phyloP scores from a whole-genome alignment of 2,113 vertebrate species.

The Dicentrarchus labrax region DNA sequence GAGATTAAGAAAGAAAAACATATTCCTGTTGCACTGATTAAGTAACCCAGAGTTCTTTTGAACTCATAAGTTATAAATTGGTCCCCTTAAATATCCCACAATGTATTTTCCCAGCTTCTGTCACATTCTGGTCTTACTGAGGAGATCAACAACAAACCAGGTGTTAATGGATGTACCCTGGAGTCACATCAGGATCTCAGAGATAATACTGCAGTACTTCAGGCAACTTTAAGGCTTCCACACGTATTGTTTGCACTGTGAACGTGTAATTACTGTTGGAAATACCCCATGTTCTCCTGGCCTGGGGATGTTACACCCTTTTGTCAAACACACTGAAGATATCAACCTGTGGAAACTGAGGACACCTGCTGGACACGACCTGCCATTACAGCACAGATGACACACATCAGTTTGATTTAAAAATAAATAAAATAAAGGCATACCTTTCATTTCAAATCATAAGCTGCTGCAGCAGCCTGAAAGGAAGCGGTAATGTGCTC shows the following conservation, averaged over 20 bases:
- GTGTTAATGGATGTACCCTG: neutral
- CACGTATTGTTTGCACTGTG: neutral
- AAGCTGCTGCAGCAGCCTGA: neutral
- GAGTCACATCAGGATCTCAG: neutral
- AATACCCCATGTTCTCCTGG: constrained; percentile 5
- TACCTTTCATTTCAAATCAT: neutral
- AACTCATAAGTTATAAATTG: no score
- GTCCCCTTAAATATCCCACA: neutral
- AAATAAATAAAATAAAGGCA: neutral
- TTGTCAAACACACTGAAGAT: constrained; percentile 48
- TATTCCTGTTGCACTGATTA: neutral
- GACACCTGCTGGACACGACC: constrained; percentile 57
- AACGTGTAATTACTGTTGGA: neutral
- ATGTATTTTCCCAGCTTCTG: no score
- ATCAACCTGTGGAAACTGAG: neutral
- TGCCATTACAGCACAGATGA: constrained; percentile 29
- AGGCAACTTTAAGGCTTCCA: neutral
- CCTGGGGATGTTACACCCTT: constrained; percentile 53
- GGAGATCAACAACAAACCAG: neutral
- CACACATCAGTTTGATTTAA: no score
- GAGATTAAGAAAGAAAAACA: neutral
- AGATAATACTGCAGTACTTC: neutral
- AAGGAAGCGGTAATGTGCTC: accelerated
- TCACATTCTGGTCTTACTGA: neutral
- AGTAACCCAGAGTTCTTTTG: no score